Conservation (phyloP, 2,888 invertebrate species). For the Ophion obscuratus region DNA sequence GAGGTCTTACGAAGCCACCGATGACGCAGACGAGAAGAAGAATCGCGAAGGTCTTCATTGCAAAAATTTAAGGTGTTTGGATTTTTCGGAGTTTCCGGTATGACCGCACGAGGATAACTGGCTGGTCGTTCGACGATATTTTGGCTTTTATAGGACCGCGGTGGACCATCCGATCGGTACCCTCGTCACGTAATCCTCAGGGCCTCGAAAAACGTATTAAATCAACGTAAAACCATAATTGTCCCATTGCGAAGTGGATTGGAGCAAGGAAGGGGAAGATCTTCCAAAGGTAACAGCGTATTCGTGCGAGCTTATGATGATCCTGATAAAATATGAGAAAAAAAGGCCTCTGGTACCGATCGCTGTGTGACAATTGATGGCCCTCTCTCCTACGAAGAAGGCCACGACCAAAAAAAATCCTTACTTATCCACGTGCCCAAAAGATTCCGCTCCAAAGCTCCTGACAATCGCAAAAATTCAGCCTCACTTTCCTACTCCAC, state of each 20-base stretch:
- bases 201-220: too few relatives aligned
- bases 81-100: neutral
- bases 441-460: neutral
- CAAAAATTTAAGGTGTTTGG: neutral
- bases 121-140: neutral
- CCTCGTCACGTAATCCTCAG: neutral
- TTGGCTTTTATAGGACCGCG: constrained; percentile 34
- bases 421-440: neutral
- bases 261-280: constrained; percentile 17
- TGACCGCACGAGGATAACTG: constrained; percentile 21
- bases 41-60: constrained; percentile 70
- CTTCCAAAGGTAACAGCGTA: constrained; percentile 1
- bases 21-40: constrained; percentile 68
- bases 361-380: constrained; percentile 12
- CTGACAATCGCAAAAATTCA: too few relatives aligned
- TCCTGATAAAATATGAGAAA: constrained; percentile 7
- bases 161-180: neutral
- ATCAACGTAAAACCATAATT: neutral
- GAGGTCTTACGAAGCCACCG: constrained; percentile 61
- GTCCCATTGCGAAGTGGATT: neutral
- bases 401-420: constrained; percentile 14
- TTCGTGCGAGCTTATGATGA: neutral
- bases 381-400: constrained; percentile 1
- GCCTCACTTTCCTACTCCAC: too few relatives aligned
- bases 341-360: neutral